phyloP scores from a whole-genome alignment of 2,888 invertebrate species.

The Diaprepes abbreviatus region DNA sequence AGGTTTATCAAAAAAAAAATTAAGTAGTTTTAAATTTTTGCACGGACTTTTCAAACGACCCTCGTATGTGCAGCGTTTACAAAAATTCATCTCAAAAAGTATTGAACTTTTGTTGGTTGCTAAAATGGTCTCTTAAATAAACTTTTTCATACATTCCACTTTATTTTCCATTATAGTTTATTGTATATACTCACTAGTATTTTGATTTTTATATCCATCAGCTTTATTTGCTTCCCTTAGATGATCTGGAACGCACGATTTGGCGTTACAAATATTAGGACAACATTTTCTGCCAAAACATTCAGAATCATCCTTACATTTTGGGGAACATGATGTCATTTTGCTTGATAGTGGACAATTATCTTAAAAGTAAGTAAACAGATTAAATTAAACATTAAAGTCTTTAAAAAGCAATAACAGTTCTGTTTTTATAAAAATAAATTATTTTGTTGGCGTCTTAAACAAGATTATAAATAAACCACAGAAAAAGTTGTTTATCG shows the following conservation, averaged over 20 bases:
- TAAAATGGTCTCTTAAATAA: too few relatives aligned
- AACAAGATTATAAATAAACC: not conserved
- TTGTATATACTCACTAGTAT: constrained; percentile 47
- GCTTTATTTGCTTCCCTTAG: constrained; percentile 55
- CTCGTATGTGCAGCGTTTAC: too few relatives aligned
- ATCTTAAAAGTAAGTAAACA: constrained; percentile 48
- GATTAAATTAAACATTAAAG: not conserved
- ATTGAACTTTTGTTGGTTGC: too few relatives aligned
- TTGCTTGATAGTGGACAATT: constrained; percentile 77
- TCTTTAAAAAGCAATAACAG: not conserved
- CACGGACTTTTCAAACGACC: too few relatives aligned
- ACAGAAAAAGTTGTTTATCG: not conserved
- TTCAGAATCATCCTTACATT: constrained; percentile 76
- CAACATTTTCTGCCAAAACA: constrained; percentile 78
- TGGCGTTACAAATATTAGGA: constrained; percentile 78
- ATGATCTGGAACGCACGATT: constrained; percentile 73
- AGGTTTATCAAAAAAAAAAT: too few relatives aligned
- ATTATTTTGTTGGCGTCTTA: not conserved
- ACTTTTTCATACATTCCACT: too few relatives aligned
- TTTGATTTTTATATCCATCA: constrained; percentile 55
- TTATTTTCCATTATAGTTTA: too few relatives aligned
- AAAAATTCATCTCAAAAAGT: too few relatives aligned
- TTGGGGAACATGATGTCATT: constrained; percentile 77
- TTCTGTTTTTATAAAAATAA: not conserved
- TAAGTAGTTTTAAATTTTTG: too few relatives aligned